Conservation (phyloP, 35 echinoderm and acorn worm genomes). For the Heliocidaris tuberculata region DNA sequence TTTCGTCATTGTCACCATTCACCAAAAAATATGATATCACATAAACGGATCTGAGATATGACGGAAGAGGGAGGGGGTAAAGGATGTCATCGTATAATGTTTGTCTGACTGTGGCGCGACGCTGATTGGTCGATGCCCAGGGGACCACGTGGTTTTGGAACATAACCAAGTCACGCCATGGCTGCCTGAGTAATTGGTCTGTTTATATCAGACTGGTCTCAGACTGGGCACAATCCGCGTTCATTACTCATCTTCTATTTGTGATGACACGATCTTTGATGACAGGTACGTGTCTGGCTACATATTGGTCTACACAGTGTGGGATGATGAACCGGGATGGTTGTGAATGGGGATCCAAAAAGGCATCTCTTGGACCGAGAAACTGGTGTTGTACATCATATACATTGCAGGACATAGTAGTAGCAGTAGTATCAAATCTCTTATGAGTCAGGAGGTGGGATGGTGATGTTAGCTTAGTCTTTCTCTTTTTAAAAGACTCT, state of each 20-base stretch:
- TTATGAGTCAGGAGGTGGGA: too few species aligned
- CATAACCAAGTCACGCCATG: not conserved
- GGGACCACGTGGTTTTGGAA: not conserved
- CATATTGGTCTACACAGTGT: not conserved
- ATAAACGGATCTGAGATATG: not conserved
- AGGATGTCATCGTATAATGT: not conserved
- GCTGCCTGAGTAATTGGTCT: constrained; percentile 9
- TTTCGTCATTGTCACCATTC: too few species aligned
- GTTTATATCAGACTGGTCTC: not conserved
- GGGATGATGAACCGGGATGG: not conserved
- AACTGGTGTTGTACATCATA: not conserved
- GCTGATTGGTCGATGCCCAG: not conserved
- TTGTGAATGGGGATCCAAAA: not conserved
- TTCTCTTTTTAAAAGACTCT: too few species aligned
- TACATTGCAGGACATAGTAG: too few species aligned
- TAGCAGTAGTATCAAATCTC: too few species aligned
- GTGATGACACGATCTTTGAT: not conserved
- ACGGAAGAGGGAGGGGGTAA: not conserved
- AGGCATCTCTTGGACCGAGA: not conserved
- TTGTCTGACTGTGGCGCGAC: not conserved
- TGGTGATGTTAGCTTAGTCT: too few species aligned
- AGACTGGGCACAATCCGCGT: not conserved
- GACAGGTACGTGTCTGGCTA: not conserved
- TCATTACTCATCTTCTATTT: constrained; percentile 18
- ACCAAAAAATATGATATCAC: too few species aligned